Percentiles rank a stretch among this genome's conserved stretches.
Evolutionary conservation across 2,888 invertebrate genomes (phyloP).

Genomic region (Campopleginae sp.): DNA sequence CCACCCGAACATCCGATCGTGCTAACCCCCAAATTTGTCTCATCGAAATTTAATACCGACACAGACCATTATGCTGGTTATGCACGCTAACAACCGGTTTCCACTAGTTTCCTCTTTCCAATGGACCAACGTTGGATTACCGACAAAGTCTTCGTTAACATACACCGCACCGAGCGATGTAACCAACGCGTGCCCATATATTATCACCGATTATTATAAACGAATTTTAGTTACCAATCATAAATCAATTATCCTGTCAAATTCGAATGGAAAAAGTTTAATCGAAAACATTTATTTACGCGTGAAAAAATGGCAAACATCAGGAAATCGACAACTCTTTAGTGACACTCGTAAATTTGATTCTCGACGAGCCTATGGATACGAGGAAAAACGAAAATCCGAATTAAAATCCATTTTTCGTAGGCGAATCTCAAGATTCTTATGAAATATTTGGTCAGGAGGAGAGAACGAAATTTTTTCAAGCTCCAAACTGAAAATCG

Average conservation of each 20-base stretch:
- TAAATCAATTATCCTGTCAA: constrained; percentile 7
- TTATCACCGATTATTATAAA: constrained; percentile 35
- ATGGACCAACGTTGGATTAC: constrained; percentile 13
- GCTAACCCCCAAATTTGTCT: constrained; percentile 68
- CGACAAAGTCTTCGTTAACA: constrained; percentile 3
- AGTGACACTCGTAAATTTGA: constrained; percentile 3
- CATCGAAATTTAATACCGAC: constrained; percentile 74
- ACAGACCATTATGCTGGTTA: constrained; percentile 73
- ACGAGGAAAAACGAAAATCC: no score
- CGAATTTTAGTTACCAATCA: constrained; percentile 15
- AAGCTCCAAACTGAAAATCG: no score
- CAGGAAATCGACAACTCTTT: neutral
- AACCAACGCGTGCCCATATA: constrained; percentile 7
- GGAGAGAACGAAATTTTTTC: no score
- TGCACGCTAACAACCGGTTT: constrained; percentile 36
- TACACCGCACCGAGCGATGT: constrained; percentile 26
- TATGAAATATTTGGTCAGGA: no score
- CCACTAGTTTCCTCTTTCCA: constrained; percentile 18
- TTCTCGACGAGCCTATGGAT: neutral
- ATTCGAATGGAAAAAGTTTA: neutral
- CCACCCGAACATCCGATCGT: constrained; percentile 35
- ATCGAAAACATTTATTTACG: neutral
- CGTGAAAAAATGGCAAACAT: neutral
- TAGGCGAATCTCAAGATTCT: no score
- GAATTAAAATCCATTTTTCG: no score